Evolutionary conservation across 2,888 invertebrate species (phyloP), one percentile per base, ranked within the genome.

Genomic region (Nasonovia ribisnigri): DNA sequence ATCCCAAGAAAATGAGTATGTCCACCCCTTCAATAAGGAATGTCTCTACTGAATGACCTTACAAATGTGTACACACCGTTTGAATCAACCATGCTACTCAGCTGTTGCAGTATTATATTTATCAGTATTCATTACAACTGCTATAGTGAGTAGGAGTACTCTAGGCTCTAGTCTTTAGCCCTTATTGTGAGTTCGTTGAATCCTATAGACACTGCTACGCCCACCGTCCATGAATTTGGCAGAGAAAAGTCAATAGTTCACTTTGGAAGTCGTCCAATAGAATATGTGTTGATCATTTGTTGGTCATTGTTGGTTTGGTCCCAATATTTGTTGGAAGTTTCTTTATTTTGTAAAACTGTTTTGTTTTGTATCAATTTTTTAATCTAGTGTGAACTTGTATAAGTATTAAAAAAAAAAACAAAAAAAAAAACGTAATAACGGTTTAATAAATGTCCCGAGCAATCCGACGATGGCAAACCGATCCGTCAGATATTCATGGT

Each of bases 71-170:
- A 67, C n/a, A 67, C n/a, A 67, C n/a, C 5, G n/a, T 67, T 67
- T 67, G 16, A 67, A 67, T n/a, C n/a, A n/a, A n/a, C 5, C n/a
- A 16, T 29, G 13, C 20, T 67, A 67, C 6, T 67, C 16, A 67
- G n/a, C n/a, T 67, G 67, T 67, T 67, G n/a, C n/a, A 67, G n/a
- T n/a, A n/a, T n/a, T n/a, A 67, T 67, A 67, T n/a, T 67, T 67
- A 6, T n/a, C 20, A n/a, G 16, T 67, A 16, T 20, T 16, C 16
- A 67, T n/a, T 67, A 36, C n/a, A 67, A 36, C 16, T 67, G 16
- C 67, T n/a, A 67, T 46, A n/a, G n/a, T 46, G 46, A 46, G 46
- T 46, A 46, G n/a, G 16, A 36, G 67, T 67, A 67, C n/a, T n/a
- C 13, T 36, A 67, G 16, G 11, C 46, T 46, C 46, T 46, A 46